Conservation (phyloP, 2,888 invertebrate genomes). For the Nephrotoma flavescens region DNA sequence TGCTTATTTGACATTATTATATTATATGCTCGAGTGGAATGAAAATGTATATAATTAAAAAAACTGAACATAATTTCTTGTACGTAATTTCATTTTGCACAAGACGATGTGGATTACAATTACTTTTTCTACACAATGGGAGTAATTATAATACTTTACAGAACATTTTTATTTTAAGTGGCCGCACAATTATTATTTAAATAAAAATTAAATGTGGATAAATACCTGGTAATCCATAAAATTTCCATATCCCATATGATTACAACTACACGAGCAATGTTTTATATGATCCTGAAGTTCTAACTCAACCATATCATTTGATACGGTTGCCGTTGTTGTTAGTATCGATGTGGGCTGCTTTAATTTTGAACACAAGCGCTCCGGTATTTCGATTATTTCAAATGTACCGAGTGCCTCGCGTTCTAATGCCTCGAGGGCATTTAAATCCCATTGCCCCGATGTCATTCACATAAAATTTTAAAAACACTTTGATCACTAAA, state of each 20-base stretch:
- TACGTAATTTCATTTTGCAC: no score
- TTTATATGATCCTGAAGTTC: slow-evolving; percentile 80
- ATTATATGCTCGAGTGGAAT: no score
- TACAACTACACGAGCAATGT: slow-evolving; percentile 79
- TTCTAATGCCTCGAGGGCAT: slow-evolving; percentile 31
- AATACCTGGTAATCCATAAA: slow-evolving; percentile 76
- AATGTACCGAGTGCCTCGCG: slow-evolving; percentile 30
- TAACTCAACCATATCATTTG: slow-evolving; percentile 41
- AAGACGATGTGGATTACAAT: no score
- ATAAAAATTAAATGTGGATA: background rate
- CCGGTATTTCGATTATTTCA: slow-evolving; percentile 26
- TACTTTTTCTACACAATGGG: no score
- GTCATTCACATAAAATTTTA: slow-evolving; percentile 21
- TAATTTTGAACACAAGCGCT: slow-evolving; percentile 18
- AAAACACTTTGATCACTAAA: background rate
- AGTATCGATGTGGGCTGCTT: slow-evolving; percentile 13
- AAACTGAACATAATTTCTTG: no score
- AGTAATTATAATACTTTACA: no score
- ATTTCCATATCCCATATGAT: slow-evolving; percentile 88
- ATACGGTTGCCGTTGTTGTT: slow-evolving; percentile 32
- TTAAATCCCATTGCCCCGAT: slow-evolving; percentile 32
- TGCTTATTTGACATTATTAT: no score
- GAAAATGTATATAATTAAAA: no score
- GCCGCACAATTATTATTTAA: no score
- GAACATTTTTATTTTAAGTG: no score